Evolutionary conservation across 2,797 vertebrate species (phyloP).

Genomic region (Amphiprion clarkii): DNA sequence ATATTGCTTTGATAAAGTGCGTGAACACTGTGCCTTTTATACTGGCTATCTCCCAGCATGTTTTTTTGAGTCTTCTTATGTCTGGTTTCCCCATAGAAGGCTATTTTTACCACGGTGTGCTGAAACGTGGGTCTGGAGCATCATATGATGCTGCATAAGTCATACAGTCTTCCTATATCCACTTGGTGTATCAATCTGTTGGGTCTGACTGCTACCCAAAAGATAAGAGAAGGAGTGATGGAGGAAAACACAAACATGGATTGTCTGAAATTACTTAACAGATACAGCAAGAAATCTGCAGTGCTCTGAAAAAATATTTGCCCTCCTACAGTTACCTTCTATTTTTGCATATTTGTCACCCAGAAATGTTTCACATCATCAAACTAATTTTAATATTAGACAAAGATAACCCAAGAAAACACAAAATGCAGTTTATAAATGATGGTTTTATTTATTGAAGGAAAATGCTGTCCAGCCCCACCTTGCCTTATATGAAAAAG

Average conservation of each 20-base stretch:
- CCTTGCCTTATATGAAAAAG: too few species aligned
- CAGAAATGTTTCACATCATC: too few species aligned
- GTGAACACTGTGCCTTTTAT: constrained; percentile 6
- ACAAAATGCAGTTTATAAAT: too few species aligned
- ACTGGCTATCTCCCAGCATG: neutral
- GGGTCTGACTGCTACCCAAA: constrained; percentile 19
- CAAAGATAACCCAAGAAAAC: too few species aligned
- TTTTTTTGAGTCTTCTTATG: constrained; percentile 30
- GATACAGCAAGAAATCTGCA: neutral
- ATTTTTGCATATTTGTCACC: too few species aligned
- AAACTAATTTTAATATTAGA: too few species aligned
- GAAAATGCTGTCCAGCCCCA: too few species aligned
- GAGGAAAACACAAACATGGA: constrained; percentile 17
- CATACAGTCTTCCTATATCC: constrained; percentile 15
- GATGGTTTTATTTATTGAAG: too few species aligned
- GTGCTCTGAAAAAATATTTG: too few species aligned
- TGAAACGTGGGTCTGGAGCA: constrained; percentile 44
- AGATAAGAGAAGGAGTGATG: constrained; percentile 17
- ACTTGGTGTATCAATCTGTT: constrained; percentile 34
- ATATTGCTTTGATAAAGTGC: constrained; percentile 23
- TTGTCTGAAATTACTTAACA: constrained; percentile 25
- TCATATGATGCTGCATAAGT: constrained; percentile 32
- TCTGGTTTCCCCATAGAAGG: constrained; percentile 36
- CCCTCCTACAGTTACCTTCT: too few species aligned
- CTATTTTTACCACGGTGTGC: constrained; percentile 56